phyloP scores from a whole-genome alignment of 2,797 vertebrate genomes.

The Bradypus variegatus region DNA sequence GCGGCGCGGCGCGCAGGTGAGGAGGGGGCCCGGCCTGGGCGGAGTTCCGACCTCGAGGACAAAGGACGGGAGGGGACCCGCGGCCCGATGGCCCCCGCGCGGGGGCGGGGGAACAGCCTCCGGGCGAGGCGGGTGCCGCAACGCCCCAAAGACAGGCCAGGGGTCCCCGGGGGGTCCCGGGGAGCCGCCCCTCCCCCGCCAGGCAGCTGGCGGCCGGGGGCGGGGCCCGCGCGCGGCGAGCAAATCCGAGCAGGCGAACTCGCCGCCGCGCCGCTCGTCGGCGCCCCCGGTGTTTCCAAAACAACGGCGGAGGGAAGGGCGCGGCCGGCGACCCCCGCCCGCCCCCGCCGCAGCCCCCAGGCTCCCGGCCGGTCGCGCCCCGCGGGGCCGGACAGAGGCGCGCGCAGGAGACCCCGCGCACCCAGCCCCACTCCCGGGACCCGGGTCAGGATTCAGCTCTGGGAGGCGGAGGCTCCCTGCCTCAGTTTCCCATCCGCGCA shows the following conservation, averaged over 20 bases:
- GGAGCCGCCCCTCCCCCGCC: conserved; percentile 3
- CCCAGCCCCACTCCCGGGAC: background rate
- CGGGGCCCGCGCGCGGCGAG: background rate
- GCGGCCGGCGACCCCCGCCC: background rate
- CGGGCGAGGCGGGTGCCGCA: background rate
- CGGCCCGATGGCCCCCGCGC: background rate
- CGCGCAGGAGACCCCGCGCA: background rate
- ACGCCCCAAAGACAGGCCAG: background rate
- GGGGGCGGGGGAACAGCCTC: too few species aligned
- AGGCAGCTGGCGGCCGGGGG: conserved; percentile 47
- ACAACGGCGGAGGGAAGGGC: conserved; percentile 20
- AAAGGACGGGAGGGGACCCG: background rate
- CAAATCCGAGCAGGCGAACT: background rate
- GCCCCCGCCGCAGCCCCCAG: too few species aligned
- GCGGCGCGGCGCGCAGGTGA: background rate
- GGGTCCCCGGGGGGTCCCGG: too few species aligned
- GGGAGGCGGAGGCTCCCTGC: background rate
- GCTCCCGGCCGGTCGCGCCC: background rate
- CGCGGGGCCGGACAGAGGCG: background rate
- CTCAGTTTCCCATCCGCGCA: background rate
- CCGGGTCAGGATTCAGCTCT: too few species aligned
- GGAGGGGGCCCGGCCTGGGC: accelerated
- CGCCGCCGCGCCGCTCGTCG: too few species aligned
- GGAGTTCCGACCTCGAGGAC: too few species aligned
- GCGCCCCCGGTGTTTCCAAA: conserved; percentile 23